Evolutionary conservation across 2,888 invertebrate genomes (phyloP), one percentile per base, ranked within the genome.

Genomic region (Plebejus anna): DNA sequence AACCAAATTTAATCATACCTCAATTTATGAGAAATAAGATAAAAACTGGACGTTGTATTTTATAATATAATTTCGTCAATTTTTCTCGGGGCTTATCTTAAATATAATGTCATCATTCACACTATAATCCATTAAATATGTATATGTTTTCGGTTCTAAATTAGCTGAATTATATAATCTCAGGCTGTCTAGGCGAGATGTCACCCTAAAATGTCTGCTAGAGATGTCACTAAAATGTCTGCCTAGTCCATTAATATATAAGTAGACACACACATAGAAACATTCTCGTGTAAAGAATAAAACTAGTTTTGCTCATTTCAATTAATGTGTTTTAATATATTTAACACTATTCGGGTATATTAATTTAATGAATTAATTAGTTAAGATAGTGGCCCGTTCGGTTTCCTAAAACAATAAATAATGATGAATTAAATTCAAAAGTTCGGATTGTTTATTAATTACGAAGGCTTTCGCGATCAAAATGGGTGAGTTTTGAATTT

Each of bases 1-100:
- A 16, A 66, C 32, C 32, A 32, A 66, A 66, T 32, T 66, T 66
- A 66, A 66, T 66, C 32, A 66, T 66, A 66, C 66, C 66, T 28
- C 47, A 72, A 72, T 72, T 72, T 72, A 72, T 72, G 72, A 28
- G 72, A 47, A 72, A 47, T 47, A 22, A 72, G 47, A 72, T 72
- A 72, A 72, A 71, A 72, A 72, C 72, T 72, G 47, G 47, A 72
- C 47, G 42, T 42, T 22, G 42, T 42, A 72, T 72, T 72, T 72
- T 72, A 47, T 72, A 28, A 47, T 47, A 72, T 72, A 47, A 47
- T 72, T 72, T 28, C 72, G 47, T 72, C 4, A 22, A 72, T 42
- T 22, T 55, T 42, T 47, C 47, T 72, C 66, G 66, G 6, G 66
- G 28, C 72, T 72, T 72, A 72, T 47, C 47, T 22, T 42, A 28